Conservation (phyloP, 2,888 invertebrate genomes). For the Enchytraeus crypticus region DNA sequence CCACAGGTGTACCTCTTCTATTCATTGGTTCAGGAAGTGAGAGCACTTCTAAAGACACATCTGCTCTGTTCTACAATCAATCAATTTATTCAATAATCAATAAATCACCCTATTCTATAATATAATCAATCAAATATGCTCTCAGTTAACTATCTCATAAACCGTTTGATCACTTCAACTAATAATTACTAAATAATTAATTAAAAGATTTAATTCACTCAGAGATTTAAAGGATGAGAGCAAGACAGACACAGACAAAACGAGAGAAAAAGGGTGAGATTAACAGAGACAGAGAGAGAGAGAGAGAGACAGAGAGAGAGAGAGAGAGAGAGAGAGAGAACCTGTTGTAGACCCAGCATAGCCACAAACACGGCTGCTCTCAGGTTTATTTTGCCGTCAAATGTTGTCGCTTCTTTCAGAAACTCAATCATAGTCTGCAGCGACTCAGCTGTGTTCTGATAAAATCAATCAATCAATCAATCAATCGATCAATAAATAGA, state of each 20-base stretch:
- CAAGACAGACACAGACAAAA: too few relatives aligned
- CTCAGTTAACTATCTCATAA: too few relatives aligned
- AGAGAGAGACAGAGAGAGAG: too few relatives aligned
- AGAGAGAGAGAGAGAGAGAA: too few relatives aligned
- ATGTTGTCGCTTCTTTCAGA: neutral
- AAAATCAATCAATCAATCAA: too few relatives aligned
- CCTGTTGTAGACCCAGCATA: slow-evolving; percentile 12
- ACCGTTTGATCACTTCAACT: neutral
- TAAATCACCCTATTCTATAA: neutral
- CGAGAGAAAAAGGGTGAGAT: too few relatives aligned
- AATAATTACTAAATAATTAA: too few relatives aligned
- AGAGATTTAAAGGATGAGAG: too few relatives aligned
- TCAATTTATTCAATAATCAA: neutral
- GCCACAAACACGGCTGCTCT: slow-evolving; percentile 7
- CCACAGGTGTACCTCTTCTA: neutral
- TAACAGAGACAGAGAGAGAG: too few relatives aligned
- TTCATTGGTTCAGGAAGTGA: neutral
- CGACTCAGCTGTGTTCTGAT: slow-evolving; percentile 8
- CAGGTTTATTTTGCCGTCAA: neutral
- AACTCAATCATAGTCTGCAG: neutral
- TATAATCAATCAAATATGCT: neutral
- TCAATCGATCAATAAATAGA: too few relatives aligned
- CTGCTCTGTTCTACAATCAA: slow-evolving; percentile 1
- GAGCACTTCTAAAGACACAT: slow-evolving; percentile 4
- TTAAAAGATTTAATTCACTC: too few relatives aligned